Evolutionary conservation across 2,797 vertebrate species (phyloP).

Genomic region (Scleropages formosus): DNA sequence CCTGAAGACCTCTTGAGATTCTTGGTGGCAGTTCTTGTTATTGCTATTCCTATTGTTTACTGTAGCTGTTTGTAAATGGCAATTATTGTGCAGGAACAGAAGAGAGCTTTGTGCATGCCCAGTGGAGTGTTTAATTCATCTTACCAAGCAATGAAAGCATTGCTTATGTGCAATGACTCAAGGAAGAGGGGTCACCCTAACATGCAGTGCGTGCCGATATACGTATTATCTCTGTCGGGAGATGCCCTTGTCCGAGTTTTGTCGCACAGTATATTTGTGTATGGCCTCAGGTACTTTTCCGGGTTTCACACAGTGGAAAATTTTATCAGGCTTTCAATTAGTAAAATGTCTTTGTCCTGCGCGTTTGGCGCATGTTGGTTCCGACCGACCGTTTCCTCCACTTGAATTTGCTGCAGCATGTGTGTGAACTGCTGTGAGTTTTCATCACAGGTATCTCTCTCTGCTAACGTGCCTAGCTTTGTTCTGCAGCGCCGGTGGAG

Average conservation of each 20-base stretch:
- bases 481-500: slow-evolving; percentile 74
- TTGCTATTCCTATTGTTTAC: slow-evolving; percentile 32
- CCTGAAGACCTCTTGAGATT: slow-evolving; percentile 5
- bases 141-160: slow-evolving; percentile 38
- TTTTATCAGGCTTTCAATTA: not conserved
- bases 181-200: slow-evolving; percentile 6
- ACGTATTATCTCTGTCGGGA: not conserved
- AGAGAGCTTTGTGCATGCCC: slow-evolving; percentile 48
- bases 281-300: not conserved
- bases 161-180: slow-evolving; percentile 30
- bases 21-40: slow-evolving; percentile 17
- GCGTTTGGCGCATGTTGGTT: not conserved
- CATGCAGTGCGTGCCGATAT: slow-evolving; percentile 7
- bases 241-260: not conserved
- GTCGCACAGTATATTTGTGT: not conserved
- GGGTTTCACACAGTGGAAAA: slow-evolving; percentile 8
- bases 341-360: not conserved
- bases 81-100: slow-evolving; percentile 38
- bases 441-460: slow-evolving; percentile 1
- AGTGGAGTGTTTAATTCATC: slow-evolving; percentile 55
- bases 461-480: not conserved
- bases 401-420: not conserved
- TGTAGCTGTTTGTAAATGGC: slow-evolving; percentile 41
- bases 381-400: not conserved
- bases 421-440: not conserved